phyloP scores from a whole-genome alignment of 2,888 invertebrate species.

The Tethea ocularis region DNA sequence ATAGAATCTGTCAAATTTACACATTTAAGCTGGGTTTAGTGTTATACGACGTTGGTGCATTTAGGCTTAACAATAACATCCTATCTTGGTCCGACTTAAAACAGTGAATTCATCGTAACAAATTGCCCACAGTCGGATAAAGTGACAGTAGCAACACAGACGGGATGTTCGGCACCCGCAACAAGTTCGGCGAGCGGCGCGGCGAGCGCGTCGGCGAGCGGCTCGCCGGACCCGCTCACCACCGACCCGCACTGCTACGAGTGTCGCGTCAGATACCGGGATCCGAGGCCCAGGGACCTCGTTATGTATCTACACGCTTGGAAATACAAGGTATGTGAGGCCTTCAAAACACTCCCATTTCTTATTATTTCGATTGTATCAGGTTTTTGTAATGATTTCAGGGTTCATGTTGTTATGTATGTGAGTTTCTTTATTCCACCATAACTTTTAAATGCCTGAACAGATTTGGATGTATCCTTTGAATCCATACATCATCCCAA shows the following conservation, averaged over 20 bases:
- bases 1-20: too few species aligned
- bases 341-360: neutral
- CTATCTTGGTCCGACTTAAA: neutral
- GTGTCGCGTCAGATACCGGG: constrained; percentile 95
- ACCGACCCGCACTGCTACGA: constrained; percentile 95
- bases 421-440: too few species aligned
- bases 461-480: too few species aligned
- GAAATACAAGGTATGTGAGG: constrained; percentile 89
- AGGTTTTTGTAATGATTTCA: too few species aligned
- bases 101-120: neutral
- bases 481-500: too few species aligned
- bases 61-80: too few species aligned
- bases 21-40: too few species aligned
- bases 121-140: constrained; percentile 71
- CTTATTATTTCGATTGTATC: neutral
- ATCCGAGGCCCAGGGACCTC: constrained; percentile 95
- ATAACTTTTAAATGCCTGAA: too few species aligned
- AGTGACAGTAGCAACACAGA: constrained; percentile 94
- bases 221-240: constrained; percentile 81
- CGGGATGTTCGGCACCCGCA: constrained; percentile 89
- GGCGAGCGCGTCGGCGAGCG: constrained; percentile 21
- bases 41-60: too few species aligned
- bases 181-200: constrained; percentile 42
- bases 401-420: too few species aligned
- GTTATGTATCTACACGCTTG: constrained; percentile 98